Evolutionary conservation across 1,140 invertebrate genomes (phyloP).

Genomic region (Megalonaias nervosa): DNA sequence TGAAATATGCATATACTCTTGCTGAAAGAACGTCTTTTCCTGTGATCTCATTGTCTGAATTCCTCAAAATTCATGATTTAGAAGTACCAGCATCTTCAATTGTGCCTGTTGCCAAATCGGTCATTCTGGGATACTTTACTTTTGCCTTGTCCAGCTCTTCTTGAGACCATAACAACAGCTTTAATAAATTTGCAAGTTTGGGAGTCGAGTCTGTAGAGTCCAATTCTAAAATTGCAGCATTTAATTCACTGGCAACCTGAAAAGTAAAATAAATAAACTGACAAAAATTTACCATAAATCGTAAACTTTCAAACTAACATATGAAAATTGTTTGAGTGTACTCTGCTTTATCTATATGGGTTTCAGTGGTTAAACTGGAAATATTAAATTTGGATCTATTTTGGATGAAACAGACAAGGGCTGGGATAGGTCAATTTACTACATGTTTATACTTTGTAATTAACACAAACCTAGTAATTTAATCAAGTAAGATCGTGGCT

Average conservation of each 20-base stretch:
- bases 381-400: too few relatives aligned
- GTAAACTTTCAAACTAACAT: too few relatives aligned
- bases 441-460: too few relatives aligned
- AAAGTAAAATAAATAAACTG: slow-evolving; percentile 52
- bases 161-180: slow-evolving; percentile 96
- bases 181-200: slow-evolving; percentile 91
- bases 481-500: too few relatives aligned
- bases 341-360: too few relatives aligned
- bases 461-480: too few relatives aligned
- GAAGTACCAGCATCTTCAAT: slow-evolving; percentile 18
- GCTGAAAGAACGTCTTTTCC: not conserved
- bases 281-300: too few relatives aligned
- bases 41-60: not conserved
- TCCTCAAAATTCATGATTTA: slow-evolving; percentile 12
- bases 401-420: too few relatives aligned
- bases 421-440: too few relatives aligned
- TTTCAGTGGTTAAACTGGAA: too few relatives aligned
- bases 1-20: not conserved
- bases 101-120: slow-evolving; percentile 69
- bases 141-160: slow-evolving; percentile 95
- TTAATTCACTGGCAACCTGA: slow-evolving; percentile 96
- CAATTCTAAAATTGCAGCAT: slow-evolving; percentile 94
- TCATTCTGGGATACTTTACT: slow-evolving; percentile 93
- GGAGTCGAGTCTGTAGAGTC: slow-evolving; percentile 89
- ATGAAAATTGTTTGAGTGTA: too few relatives aligned